Percentiles rank a stretch among this genome's conserved stretches.
Evolutionary conservation across 2,888 invertebrate genomes (phyloP).

Genomic region (Chloroclysta siterata): DNA sequence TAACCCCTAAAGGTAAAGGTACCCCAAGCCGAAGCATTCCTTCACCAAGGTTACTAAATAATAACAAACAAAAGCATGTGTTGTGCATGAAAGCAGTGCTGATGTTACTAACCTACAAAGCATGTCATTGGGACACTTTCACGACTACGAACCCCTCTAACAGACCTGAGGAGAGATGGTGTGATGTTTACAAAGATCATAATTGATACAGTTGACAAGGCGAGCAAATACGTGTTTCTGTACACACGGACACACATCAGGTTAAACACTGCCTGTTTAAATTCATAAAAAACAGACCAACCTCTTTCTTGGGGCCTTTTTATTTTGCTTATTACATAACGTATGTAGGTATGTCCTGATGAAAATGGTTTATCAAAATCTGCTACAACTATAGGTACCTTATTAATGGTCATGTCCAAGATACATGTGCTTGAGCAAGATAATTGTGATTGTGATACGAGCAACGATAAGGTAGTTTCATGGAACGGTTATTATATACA

Average conservation of each 20-base stretch:
- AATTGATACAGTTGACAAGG: too few relatives aligned
- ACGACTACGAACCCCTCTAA: slow-evolving; percentile 79
- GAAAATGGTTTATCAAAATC: slow-evolving; percentile 7
- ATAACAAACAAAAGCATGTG: slow-evolving; percentile 36
- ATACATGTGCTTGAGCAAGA: neutral
- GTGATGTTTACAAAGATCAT: slow-evolving; percentile 8
- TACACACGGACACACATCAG: too few relatives aligned
- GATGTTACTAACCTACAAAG: slow-evolving; percentile 81
- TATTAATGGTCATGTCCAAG: neutral
- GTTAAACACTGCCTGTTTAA: too few relatives aligned
- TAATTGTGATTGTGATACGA: slow-evolving; percentile 4
- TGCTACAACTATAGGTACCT: neutral
- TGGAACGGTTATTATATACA: slow-evolving; percentile 11
- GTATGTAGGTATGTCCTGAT: neutral
- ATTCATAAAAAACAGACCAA: too few relatives aligned
- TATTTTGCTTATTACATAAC: too few relatives aligned
- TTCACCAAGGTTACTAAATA: slow-evolving; percentile 25
- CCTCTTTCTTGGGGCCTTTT: too few relatives aligned
- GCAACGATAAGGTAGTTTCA: slow-evolving; percentile 18
- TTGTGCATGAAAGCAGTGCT: slow-evolving; percentile 58
- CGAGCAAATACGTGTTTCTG: neutral
- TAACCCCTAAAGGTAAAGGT: neutral
- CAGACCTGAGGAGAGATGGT: slow-evolving; percentile 76
- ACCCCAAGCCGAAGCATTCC: slow-evolving; percentile 11
- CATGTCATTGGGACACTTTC: slow-evolving; percentile 77